These are phyloP conservation scores for Aspidoscelis tigris DNA, from an alignment of 2,113 vertebrate genomes.

Conservation along the genomic window DNA sequence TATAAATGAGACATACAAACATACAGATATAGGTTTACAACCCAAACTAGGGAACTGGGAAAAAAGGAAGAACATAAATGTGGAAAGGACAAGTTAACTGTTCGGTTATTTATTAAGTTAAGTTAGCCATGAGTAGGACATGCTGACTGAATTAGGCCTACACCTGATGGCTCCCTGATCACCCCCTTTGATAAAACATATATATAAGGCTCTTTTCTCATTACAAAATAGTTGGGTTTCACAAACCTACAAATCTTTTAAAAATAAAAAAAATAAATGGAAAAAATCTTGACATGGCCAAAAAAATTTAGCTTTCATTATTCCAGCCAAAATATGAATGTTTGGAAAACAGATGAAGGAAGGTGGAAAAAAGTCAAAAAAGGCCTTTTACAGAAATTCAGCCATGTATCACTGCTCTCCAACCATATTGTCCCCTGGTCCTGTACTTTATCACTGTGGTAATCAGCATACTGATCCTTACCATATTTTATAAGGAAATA, in stretches of 20 bases:
- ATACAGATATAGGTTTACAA: background rate
- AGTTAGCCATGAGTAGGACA: too few species aligned
- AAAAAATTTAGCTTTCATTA: background rate
- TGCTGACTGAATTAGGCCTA: too few species aligned
- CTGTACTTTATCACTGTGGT: background rate
- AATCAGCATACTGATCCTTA: background rate
- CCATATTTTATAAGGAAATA: background rate
- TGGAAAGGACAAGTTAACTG: too few species aligned
- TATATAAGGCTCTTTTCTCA: too few species aligned
- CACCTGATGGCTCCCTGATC: too few species aligned
- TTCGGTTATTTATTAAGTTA: too few species aligned
- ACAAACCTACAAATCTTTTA: background rate
- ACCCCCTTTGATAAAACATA: too few species aligned
- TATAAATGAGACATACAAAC: background rate
- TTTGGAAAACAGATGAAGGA: too few species aligned
- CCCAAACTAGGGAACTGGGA: background rate
- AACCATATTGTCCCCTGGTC: background rate
- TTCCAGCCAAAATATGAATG: background rate
- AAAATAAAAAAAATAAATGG: background rate
- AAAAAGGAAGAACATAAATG: background rate
- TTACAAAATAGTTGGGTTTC: background rate
- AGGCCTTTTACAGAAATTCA: background rate
- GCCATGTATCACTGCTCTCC: background rate
- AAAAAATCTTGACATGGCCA: background rate
- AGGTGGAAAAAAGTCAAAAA: too few species aligned